phyloP scores from a whole-genome alignment of 2,797 vertebrate species.

The Anomalospiza imberbis region DNA sequence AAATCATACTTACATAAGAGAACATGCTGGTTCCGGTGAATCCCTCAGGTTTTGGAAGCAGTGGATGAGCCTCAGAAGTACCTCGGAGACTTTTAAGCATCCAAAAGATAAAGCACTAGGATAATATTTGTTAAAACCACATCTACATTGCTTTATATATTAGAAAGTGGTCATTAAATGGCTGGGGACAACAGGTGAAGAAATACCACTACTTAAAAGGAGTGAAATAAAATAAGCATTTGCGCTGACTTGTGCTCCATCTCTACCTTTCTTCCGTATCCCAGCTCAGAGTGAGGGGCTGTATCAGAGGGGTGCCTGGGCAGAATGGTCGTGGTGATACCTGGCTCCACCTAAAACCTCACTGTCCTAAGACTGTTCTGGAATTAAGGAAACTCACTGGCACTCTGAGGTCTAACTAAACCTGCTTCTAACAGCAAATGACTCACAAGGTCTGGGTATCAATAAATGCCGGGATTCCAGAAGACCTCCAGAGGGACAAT shows the following conservation, averaged over 20 bases:
- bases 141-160: background rate
- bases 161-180: background rate
- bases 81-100: background rate
- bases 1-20: background rate
- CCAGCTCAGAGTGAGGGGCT: background rate
- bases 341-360: background rate
- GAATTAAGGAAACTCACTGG: background rate
- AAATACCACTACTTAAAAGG: background rate
- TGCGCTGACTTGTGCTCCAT: background rate
- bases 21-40: background rate
- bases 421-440: background rate
- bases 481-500: background rate
- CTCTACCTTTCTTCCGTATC: background rate
- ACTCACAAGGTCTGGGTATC: background rate
- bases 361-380: background rate
- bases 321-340: background rate
- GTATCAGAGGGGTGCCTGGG: background rate
- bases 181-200: background rate
- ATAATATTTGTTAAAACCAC: background rate
- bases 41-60: background rate
- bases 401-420: background rate
- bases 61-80: background rate
- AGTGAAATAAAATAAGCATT: background rate
- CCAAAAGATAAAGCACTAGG: background rate
- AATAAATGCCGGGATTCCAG: background rate